Conservation (phyloP, 1,140 invertebrate species). For the Drosophila kepulauana region DNA sequence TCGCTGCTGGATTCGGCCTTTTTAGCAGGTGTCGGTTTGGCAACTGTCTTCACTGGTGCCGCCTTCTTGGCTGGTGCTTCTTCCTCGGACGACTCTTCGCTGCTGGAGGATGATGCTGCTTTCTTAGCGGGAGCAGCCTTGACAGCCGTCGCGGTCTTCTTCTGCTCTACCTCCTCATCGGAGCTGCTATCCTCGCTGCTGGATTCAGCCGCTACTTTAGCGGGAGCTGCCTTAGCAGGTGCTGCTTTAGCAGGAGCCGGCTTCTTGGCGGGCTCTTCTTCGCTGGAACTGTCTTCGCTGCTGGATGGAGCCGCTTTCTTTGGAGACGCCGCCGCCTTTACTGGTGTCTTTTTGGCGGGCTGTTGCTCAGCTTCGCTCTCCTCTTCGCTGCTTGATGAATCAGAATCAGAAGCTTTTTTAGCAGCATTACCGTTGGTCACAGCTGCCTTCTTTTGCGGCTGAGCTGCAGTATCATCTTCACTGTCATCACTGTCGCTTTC, state of each 20-base stretch:
- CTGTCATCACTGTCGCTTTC: constrained; percentile 66
- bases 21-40: constrained; percentile 50
- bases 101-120: constrained; percentile 59
- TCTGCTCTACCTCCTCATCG: constrained; percentile 57
- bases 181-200: constrained; percentile 61
- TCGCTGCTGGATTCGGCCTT: constrained; percentile 69
- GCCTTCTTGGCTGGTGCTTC: constrained; percentile 50
- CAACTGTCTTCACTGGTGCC: constrained; percentile 51
- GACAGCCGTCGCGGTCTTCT: constrained; percentile 28
- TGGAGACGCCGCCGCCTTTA: constrained; percentile 28
- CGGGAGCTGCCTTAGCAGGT: constrained; percentile 48
- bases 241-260: constrained; percentile 30
- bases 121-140: constrained; percentile 57
- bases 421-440: constrained; percentile 26
- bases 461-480: constrained; percentile 13
- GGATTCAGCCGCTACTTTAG: constrained; percentile 28
- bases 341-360: constrained; percentile 26
- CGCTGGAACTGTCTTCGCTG: constrained; percentile 43
- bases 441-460: not conserved
- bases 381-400: constrained; percentile 20
- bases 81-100: constrained; percentile 64
- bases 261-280: constrained; percentile 39
- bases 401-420: not conserved
- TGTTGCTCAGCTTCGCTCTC: constrained; percentile 17
- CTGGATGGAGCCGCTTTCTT: constrained; percentile 48